Base-by-base conservation (phyloP, 2,797 vertebrate genomes). In the Eupleurogrammus muticus region DNA sequence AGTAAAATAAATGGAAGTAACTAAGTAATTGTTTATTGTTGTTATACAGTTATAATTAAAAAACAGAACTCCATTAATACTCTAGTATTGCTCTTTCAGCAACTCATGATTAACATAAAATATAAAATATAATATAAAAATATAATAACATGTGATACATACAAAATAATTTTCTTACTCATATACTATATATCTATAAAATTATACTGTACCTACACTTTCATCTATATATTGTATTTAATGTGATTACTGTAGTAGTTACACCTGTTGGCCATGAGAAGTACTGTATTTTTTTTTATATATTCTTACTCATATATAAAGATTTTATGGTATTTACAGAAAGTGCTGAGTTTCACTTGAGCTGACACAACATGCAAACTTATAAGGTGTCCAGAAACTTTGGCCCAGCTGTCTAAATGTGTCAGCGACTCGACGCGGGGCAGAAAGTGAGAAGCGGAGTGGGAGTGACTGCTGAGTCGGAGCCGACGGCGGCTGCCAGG, bases 401-500 rank as follows among this genome's bases (percentile, higher is more conserved):
- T 12, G 10, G 32, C 42, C 19, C 78, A 52, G 73, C 84, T 82
- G 79, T 70, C 75, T 59, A 11, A 80, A 61, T 24, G 66, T 73
- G 80, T 84, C 80, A 68, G 44, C 0, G 53, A 35, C 75, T 10
- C 34, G 20, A 56, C 71, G 52, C 9, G 1, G 56, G 73, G 58
- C 52, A 60, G 55, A 76, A 19, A 77, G 77, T 12, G 70, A 77
- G 36, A 35, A 52, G 32, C 62, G 28, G 73, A 52, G 81, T 36
- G 20, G 80, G 76, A 47, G 73, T 49, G 59, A 72, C 66, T 9
- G 69, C 52, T 60, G 72, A 81, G 84, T 52, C 19, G 70, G 74
- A 82, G 73, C 73, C 42, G 65, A 71, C 4, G 62, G 70, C 19
- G 42, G 71, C 73, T 84, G 89, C 88, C 92, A 92, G 92, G 89